Evolutionary conservation across 2,113 vertebrate species (phyloP), one percentile per base, ranked within the genome.

Genomic region (Casuarius casuarius): DNA sequence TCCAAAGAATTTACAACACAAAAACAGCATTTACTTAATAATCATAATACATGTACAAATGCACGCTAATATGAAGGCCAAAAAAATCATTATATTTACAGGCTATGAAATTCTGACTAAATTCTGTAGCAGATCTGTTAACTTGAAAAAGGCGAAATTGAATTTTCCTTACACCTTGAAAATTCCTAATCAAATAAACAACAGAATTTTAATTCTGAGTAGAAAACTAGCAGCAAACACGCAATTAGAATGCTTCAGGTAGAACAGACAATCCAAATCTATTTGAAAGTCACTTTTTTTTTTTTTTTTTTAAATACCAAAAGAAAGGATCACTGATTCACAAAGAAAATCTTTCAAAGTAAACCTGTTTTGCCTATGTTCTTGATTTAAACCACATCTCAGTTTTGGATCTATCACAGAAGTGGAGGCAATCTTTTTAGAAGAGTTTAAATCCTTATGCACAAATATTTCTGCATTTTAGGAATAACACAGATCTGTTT

Each of bases 1-100:
- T 95, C 91, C 91, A 96, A 96, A 96, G 86, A 97, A 94, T 97
- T 97, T 94, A 92, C 85, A 96, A 96, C 67, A 93, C 26, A 81
- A 89, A 91, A 70, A 4, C 48, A 94, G 92, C 51, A 83, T 94
- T 93, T 94, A 92, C 58, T 97, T 94, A 92, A 78, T 73, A 91
- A 93, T 59, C 33, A 71, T 35, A 95, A 87, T 95, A 97, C 92
- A 91, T 40, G 52, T 89, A 94, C 65, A 84, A 96, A 92, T 92
- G 58, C 33, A 89, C 46, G 80, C 76, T 59, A 70, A 87, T 63
- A 70, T 18, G 68, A 92, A 91, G 56, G 68, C 52, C 20, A 94
- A 89, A 78, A 92, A 93, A 87, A 29, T 62, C 3, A 85, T 33
- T 80, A 16, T 51, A 51, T 73, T 87, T 76, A 92, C n/a, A 68